Percentiles rank a stretch among this genome's conserved stretches.
phyloP scores from a whole-genome alignment of 2,797 vertebrate species.

The Huso huso region DNA sequence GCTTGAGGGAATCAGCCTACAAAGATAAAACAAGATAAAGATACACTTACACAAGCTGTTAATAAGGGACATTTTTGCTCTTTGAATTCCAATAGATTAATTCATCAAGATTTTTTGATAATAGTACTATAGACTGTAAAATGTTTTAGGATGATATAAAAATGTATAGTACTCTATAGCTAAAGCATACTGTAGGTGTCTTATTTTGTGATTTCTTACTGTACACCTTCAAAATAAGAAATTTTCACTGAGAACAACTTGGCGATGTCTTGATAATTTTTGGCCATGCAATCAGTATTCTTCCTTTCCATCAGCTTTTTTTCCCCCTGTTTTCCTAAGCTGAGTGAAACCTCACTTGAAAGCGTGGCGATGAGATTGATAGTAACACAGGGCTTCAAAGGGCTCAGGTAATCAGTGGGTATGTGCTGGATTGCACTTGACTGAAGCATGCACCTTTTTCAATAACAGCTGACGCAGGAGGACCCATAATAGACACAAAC shows the following conservation, averaged over 20 bases:
- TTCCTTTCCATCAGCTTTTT: background rate
- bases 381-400: constrained; percentile 14
- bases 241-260: too few relatives aligned
- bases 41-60: constrained; percentile 36
- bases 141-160: too few relatives aligned
- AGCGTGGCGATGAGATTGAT: constrained; percentile 13
- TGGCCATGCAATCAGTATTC: too few relatives aligned
- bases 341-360: constrained; percentile 8
- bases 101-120: constrained; percentile 19
- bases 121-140: too few relatives aligned
- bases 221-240: too few relatives aligned
- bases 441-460: constrained; percentile 12
- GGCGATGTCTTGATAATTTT: too few relatives aligned
- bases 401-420: constrained; percentile 23
- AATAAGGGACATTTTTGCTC: constrained; percentile 35
- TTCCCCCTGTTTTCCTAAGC: background rate
- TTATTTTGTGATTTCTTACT: too few relatives aligned
- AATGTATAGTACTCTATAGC: too few relatives aligned
- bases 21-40: constrained; percentile 33
- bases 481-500: constrained; percentile 3
- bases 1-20: constrained; percentile 18
- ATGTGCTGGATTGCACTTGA: constrained; percentile 17
- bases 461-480: constrained; percentile 3
- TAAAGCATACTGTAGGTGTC: too few relatives aligned
- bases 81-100: constrained; percentile 32